Percentiles rank a stretch among this genome's conserved stretches.
These are phyloP conservation scores for Cromileptes altivelis DNA, from an alignment of 2,113 vertebrate species.

Conservation along the genomic window DNA sequence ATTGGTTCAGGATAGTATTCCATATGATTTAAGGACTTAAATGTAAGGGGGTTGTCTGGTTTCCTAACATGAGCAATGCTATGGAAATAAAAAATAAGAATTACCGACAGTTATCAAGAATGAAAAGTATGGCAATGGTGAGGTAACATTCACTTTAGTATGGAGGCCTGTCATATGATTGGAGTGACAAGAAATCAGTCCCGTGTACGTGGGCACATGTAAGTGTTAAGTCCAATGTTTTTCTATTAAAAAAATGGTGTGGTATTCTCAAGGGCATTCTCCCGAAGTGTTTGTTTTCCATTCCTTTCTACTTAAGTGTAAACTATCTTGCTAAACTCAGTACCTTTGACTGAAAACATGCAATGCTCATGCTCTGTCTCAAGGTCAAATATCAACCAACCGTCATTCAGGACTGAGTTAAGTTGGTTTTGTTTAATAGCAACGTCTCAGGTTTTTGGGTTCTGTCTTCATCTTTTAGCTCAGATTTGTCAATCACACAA, in stretches of 20 bases:
- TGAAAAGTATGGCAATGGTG: not conserved
- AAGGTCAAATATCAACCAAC: constrained; percentile 80
- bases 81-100: not conserved
- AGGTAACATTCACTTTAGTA: constrained; percentile 43
- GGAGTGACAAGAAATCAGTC: not conserved
- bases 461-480: constrained; percentile 36
- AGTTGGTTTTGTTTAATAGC: constrained; percentile 65
- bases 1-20: not conserved
- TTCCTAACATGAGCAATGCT: not conserved
- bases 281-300: constrained; percentile 9
- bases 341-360: constrained; percentile 89
- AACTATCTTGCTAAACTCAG: constrained; percentile 37
- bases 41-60: not conserved
- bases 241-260: not conserved
- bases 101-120: not conserved
- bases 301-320: constrained; percentile 22
- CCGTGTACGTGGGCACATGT: not conserved
- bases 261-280: not conserved
- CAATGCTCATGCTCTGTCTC: constrained; percentile 89
- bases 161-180: constrained; percentile 25
- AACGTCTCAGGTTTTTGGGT: not conserved
- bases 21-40: not conserved
- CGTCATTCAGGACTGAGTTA: constrained; percentile 74
- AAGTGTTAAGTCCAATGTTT: constrained; percentile 6
- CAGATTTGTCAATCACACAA: constrained; percentile 58